These are phyloP conservation scores for Actinostola sp. DNA, from an alignment of 92 coral and sea anemone species.

Conservation along the genomic window DNA sequence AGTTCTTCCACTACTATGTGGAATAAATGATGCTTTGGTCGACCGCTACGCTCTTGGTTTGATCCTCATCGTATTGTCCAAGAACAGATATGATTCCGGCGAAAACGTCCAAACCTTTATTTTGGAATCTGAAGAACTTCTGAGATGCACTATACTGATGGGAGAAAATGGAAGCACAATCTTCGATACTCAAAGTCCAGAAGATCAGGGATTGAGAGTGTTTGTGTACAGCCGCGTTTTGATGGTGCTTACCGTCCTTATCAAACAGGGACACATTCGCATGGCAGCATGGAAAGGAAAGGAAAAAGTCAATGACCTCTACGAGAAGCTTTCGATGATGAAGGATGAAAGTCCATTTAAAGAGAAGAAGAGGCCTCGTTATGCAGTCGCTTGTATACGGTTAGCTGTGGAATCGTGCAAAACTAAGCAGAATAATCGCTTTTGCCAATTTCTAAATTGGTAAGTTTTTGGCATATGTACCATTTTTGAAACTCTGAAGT, in stretches of 20 bases:
- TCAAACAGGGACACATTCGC: constrained; percentile 4
- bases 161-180: neutral
- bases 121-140: neutral
- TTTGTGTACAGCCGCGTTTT: constrained; percentile 17
- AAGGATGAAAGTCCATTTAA: neutral
- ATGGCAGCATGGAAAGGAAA: neutral
- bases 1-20: neutral
- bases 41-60: constrained; percentile 5
- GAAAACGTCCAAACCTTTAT: constrained; percentile 7
- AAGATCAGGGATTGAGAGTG: constrained; percentile 1
- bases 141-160: constrained; percentile 1
- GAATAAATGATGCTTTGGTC: neutral
- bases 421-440: neutral
- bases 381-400: constrained; percentile 16
- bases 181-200: constrained; percentile 1
- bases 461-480: neutral
- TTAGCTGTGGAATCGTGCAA: neutral
- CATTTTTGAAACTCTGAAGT: neutral
- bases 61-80: constrained; percentile 2
- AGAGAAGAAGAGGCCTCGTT: constrained; percentile 6
- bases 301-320: neutral
- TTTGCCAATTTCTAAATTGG: constrained; percentile 7
- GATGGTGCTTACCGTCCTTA: neutral
- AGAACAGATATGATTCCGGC: constrained; percentile 1
- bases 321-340: neutral